Evolutionary conservation across 2,888 invertebrate genomes (phyloP).

Genomic region (Drosophila subquinaria): DNA sequence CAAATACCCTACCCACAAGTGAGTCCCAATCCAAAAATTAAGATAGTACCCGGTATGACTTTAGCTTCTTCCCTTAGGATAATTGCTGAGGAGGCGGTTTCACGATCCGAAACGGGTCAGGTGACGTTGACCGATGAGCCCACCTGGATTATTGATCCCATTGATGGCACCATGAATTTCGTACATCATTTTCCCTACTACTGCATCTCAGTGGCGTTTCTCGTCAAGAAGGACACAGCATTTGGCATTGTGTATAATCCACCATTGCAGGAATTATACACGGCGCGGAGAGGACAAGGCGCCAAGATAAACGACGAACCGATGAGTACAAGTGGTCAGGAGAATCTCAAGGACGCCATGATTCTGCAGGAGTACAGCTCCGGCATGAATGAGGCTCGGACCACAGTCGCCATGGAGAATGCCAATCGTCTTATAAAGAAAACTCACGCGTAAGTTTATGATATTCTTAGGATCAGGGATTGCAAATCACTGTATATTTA

Average conservation of each 20-base stretch:
- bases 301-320: slow-evolving; percentile 44
- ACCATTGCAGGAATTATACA: slow-evolving; percentile 48
- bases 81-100: slow-evolving; percentile 49
- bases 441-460: slow-evolving; percentile 89
- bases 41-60: not conserved
- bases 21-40: slow-evolving; percentile 5
- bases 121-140: slow-evolving; percentile 48
- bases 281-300: slow-evolving; percentile 50
- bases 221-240: slow-evolving; percentile 34
- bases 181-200: slow-evolving; percentile 71
- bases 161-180: slow-evolving; percentile 69
- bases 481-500: too few species aligned
- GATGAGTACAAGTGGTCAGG: slow-evolving; percentile 43
- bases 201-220: slow-evolving; percentile 64
- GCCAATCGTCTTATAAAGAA: slow-evolving; percentile 88
- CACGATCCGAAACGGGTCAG: not conserved
- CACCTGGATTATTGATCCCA: slow-evolving; percentile 70
- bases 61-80: slow-evolving; percentile 37
- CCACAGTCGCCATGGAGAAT: slow-evolving; percentile 88
- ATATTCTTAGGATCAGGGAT: too few species aligned
- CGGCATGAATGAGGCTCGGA: slow-evolving; percentile 26
- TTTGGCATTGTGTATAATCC: slow-evolving; percentile 69
- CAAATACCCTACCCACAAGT: slow-evolving; percentile 61
- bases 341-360: slow-evolving; percentile 40
- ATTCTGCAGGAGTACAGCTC: slow-evolving; percentile 62